Percentiles rank a stretch among this genome's conserved stretches.
Conservation (phyloP, 1,140 invertebrate genomes). For the Zaprionus taronus region DNA sequence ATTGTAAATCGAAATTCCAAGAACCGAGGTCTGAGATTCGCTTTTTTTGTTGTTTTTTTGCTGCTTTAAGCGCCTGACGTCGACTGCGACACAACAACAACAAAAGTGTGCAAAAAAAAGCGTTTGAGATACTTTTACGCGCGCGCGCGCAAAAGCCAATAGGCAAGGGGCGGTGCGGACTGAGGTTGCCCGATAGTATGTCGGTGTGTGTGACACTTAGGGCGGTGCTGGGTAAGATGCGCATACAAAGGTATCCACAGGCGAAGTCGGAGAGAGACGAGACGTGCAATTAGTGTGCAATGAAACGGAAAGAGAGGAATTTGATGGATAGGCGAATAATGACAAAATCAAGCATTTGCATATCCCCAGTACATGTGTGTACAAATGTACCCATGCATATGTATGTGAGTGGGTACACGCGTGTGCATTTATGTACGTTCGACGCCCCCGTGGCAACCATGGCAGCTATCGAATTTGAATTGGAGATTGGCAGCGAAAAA, state of each 20-base stretch:
- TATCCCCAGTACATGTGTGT: neutral
- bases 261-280: slow-evolving; percentile 11
- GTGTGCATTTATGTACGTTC: neutral
- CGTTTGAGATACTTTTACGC: slow-evolving; percentile 77
- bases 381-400: neutral
- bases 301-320: slow-evolving; percentile 37
- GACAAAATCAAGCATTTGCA: slow-evolving; percentile 34
- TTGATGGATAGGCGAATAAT: slow-evolving; percentile 52
- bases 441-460: slow-evolving; percentile 13
- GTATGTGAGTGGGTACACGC: neutral
- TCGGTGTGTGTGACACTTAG: slow-evolving; percentile 37
- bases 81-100: slow-evolving; percentile 28
- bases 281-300: slow-evolving; percentile 57
- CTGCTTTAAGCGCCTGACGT: slow-evolving; percentile 45
- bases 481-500: slow-evolving; percentile 34
- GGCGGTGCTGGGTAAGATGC: slow-evolving; percentile 36
- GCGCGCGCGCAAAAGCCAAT: slow-evolving; percentile 61
- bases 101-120: slow-evolving; percentile 58
- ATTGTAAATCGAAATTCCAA: slow-evolving; percentile 83
- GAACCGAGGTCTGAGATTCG: slow-evolving; percentile 69
- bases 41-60: slow-evolving; percentile 15
- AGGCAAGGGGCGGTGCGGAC: slow-evolving; percentile 41
- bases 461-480: slow-evolving; percentile 35
- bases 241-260: slow-evolving; percentile 37
- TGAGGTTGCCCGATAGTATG: slow-evolving; percentile 28